phyloP scores from a whole-genome alignment of 23 tunicate genomes.

The Trididemnum clinides region DNA sequence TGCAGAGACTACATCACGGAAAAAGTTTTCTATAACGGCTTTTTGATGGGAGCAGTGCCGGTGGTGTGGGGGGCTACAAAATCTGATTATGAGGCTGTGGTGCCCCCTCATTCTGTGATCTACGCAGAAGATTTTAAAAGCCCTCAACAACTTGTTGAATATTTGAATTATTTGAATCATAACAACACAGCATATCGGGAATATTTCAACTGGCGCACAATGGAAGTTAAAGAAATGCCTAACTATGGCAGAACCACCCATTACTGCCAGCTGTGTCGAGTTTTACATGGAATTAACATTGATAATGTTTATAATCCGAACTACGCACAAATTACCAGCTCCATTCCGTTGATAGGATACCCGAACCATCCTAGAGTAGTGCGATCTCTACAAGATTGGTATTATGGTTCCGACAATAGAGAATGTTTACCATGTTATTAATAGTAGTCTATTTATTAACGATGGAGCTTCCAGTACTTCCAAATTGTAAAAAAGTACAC shows the following conservation, averaged over 20 bases:
- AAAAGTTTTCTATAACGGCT: constrained; percentile 38
- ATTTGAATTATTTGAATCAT: constrained; percentile 44
- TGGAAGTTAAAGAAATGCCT: neutral
- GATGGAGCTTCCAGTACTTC: no score
- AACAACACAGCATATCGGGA: constrained; percentile 36
- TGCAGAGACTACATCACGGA: constrained; percentile 28
- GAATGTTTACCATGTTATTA: constrained; percentile 32
- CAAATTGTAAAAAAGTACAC: no score
- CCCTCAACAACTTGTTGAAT: constrained; percentile 37
- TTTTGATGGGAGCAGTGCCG: constrained; percentile 31
- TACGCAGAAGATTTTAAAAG: constrained; percentile 47
- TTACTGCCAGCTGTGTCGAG: constrained; percentile 21
- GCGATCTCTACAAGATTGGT: constrained; percentile 14
- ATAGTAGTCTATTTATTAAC: no score
- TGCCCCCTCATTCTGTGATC: constrained; percentile 47
- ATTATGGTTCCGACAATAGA: neutral
- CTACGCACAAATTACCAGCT: neutral
- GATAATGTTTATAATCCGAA: constrained; percentile 22
- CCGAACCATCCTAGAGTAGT: constrained; percentile 12
- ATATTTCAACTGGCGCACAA: constrained; percentile 25
- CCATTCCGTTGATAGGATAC: constrained; percentile 17
- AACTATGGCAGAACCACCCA: neutral
- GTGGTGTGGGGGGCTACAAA: constrained; percentile 56
- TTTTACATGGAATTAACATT: constrained; percentile 25
- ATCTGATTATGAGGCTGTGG: constrained; percentile 38